phyloP scores from a whole-genome alignment of 2,113 vertebrate genomes.

The Petromus typicus region DNA sequence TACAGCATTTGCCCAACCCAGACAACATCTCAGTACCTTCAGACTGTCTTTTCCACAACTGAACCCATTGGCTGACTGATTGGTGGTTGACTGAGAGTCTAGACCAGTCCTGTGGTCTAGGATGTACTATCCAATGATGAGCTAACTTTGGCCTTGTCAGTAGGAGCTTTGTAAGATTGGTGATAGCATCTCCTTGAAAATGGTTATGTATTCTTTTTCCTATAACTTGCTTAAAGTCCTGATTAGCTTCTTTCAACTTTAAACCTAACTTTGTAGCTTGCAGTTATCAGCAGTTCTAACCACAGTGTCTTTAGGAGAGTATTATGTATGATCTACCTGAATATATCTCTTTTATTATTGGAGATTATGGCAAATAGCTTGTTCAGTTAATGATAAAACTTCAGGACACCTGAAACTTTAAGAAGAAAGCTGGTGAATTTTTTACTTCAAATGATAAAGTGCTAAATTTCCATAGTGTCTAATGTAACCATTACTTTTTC shows the following conservation, averaged over 20 bases:
- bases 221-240: slow-evolving; percentile 1
- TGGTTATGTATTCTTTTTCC: background rate
- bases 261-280: slow-evolving; percentile 19
- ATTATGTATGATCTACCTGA: slow-evolving; percentile 8
- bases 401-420: slow-evolving; percentile 44
- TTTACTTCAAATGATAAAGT: slow-evolving; percentile 30
- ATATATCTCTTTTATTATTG: slow-evolving; percentile 34
- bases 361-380: slow-evolving; percentile 1
- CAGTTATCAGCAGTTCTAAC: background rate
- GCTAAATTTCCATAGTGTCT: slow-evolving; percentile 16
- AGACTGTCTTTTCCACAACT: slow-evolving; percentile 5
- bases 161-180: slow-evolving; percentile 28
- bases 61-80: background rate
- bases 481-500: background rate
- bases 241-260: slow-evolving; percentile 32
- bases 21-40: background rate
- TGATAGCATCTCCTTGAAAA: slow-evolving; percentile 9
- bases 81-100: background rate
- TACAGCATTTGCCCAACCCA: background rate
- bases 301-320: slow-evolving; percentile 33
- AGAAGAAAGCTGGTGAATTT: slow-evolving; percentile 51
- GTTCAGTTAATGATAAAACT: slow-evolving; percentile 27
- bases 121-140: background rate
- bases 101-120: background rate
- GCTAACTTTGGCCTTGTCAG: slow-evolving; percentile 9